Evolutionary conservation across 2,113 vertebrate species (phyloP).

Genomic region (Actenoides lindsayi): DNA sequence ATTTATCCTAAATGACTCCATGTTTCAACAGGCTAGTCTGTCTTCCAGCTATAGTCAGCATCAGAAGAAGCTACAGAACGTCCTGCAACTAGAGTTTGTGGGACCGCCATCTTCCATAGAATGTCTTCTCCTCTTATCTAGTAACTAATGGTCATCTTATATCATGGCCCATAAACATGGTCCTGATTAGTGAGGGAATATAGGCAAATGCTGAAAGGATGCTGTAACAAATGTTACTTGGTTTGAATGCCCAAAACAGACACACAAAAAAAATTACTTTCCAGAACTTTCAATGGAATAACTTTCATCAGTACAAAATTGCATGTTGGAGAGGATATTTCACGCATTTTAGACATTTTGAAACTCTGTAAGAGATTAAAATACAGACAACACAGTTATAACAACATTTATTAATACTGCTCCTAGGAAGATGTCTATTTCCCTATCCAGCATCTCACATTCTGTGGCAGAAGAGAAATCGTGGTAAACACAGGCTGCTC

Average conservation of each 20-base stretch:
- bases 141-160: neutral
- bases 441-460: neutral
- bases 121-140: neutral
- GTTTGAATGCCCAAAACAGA: neutral
- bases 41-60: neutral
- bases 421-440: conserved; percentile 21
- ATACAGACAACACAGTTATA: neutral
- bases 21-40: neutral
- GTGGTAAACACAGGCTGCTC: conserved; percentile 21
- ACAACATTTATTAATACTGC: neutral
- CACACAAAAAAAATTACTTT: neutral
- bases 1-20: neutral
- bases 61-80: neutral
- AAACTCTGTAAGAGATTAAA: neutral
- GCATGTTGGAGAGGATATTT: neutral
- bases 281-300: neutral
- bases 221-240: neutral
- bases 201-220: neutral
- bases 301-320: neutral
- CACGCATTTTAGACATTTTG: neutral
- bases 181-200: neutral
- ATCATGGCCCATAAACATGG: neutral
- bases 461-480: neutral
- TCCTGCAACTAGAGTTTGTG: neutral
- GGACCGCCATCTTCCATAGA: neutral